Percentiles rank a stretch among this genome's conserved stretches.
These are phyloP conservation scores for Lasioglossum figueresi DNA, from an alignment of 2,888 invertebrate genomes.

Conservation along the genomic window DNA sequence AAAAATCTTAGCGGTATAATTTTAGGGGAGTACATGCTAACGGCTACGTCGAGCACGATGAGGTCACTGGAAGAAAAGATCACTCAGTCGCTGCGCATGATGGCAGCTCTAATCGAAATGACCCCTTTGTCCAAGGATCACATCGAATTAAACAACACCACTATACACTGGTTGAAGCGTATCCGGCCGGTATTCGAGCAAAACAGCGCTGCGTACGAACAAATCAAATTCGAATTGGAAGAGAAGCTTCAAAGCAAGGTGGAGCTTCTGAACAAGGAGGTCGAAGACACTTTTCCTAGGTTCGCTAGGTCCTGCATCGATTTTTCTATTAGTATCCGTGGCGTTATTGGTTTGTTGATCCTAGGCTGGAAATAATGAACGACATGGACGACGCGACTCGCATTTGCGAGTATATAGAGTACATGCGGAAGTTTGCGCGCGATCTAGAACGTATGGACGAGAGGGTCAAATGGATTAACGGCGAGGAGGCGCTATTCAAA, in stretches of 20 bases:
- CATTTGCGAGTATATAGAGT: constrained; percentile 91
- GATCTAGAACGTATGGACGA: constrained; percentile 91
- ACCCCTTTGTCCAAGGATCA: constrained; percentile 90
- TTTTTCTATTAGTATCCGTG: background rate
- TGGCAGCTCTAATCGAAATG: constrained; percentile 90
- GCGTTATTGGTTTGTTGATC: background rate
- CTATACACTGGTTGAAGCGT: constrained; percentile 92
- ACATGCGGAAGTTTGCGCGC: constrained; percentile 90
- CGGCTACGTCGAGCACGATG: constrained; percentile 90
- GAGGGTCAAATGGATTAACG: constrained; percentile 93
- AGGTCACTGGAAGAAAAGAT: constrained; percentile 89
- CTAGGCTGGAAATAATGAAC: constrained; percentile 89
- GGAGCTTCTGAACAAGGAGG: constrained; percentile 88
- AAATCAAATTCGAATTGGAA: constrained; percentile 93
- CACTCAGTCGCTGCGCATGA: constrained; percentile 87
- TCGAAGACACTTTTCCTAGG: constrained; percentile 90
- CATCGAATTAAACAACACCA: constrained; percentile 91
- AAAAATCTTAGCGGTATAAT: background rate
- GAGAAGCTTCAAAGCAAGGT: constrained; percentile 90
- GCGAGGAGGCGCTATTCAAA: constrained; percentile 94
- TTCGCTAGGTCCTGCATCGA: background rate
- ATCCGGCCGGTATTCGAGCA: constrained; percentile 93
- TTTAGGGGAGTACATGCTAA: constrained; percentile 90
- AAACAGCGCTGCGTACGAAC: constrained; percentile 92
- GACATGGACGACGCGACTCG: constrained; percentile 93